These are phyloP conservation scores for Sarcophaga peregrina DNA, from an alignment of 1,140 invertebrate species.

Conservation along the genomic window DNA sequence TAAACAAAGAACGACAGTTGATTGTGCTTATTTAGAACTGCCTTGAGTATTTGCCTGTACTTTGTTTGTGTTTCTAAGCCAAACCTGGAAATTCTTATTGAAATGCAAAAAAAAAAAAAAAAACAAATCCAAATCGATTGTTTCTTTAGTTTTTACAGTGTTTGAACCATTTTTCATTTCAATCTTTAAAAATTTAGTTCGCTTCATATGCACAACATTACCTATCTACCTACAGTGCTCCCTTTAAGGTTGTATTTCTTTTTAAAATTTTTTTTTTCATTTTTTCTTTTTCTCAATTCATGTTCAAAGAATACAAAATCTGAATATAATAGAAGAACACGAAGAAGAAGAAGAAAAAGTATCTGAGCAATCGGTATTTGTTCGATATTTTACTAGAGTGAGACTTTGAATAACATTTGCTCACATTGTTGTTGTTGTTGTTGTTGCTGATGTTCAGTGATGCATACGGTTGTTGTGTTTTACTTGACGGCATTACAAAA, in stretches of 20 bases:
- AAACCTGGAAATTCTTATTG: too few relatives aligned
- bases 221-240: too few relatives aligned
- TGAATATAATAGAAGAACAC: too few relatives aligned
- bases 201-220: too few relatives aligned
- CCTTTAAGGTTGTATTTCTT: too few relatives aligned
- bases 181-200: too few relatives aligned
- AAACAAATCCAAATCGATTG: neutral
- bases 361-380: too few relatives aligned
- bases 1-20: neutral
- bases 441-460: slow-evolving; percentile 1
- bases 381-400: too few relatives aligned
- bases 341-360: too few relatives aligned
- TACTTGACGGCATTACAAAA: slow-evolving; percentile 9
- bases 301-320: neutral
- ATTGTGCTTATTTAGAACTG: neutral
- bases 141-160: neutral
- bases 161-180: neutral
- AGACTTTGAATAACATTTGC: too few relatives aligned
- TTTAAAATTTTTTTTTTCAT: neutral
- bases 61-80: too few relatives aligned
- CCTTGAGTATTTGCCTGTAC: neutral
- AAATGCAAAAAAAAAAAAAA: too few relatives aligned
- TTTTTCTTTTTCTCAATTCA: neutral
- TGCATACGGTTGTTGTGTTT: slow-evolving; percentile 14
- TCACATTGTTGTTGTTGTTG: neutral